A percentile compares a stretch with the other conserved stretches of the same genome.
These are phyloP conservation scores for Mico argentatus DNA, from an alignment of 2,797 vertebrate genomes.

Conservation along the genomic window DNA sequence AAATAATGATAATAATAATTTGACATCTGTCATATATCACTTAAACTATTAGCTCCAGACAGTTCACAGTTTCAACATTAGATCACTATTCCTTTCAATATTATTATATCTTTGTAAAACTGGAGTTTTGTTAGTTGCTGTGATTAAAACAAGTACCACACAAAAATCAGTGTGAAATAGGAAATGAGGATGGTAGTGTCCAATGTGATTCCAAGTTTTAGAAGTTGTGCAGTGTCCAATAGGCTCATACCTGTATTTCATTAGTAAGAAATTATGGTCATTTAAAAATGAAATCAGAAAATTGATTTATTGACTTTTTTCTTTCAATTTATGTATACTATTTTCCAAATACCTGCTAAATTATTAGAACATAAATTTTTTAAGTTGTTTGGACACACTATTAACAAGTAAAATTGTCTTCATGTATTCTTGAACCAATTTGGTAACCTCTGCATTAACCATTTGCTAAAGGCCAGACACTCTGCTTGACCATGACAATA, in stretches of 20 bases:
- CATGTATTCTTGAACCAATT: background rate
- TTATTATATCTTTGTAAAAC: background rate
- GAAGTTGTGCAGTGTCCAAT: background rate
- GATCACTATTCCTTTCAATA: background rate
- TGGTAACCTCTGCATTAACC: background rate
- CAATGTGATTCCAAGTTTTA: background rate
- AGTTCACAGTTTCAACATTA: constrained; percentile 15
- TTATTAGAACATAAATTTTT: constrained; percentile 7
- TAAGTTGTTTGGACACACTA: constrained; percentile 13
- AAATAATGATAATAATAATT: background rate
- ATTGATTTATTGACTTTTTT: background rate
- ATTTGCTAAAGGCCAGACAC: background rate
- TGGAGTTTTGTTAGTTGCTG: background rate
- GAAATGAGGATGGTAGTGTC: background rate
- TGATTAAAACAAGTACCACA: background rate
- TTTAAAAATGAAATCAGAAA: constrained; percentile 43
- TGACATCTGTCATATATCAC: background rate
- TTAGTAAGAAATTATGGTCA: background rate
- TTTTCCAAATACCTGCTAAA: background rate
- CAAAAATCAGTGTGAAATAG: background rate
- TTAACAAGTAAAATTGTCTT: constrained; percentile 29
- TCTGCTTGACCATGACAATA: constrained; percentile 23
- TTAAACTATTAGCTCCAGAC: background rate
- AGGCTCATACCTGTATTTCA: background rate
- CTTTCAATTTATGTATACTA: background rate